A percentile compares a stretch with the other conserved stretches of the same genome.
These are phyloP conservation scores for Homalodisca vitripennis DNA, from an alignment of 1,140 invertebrate genomes.

Conservation along the genomic window DNA sequence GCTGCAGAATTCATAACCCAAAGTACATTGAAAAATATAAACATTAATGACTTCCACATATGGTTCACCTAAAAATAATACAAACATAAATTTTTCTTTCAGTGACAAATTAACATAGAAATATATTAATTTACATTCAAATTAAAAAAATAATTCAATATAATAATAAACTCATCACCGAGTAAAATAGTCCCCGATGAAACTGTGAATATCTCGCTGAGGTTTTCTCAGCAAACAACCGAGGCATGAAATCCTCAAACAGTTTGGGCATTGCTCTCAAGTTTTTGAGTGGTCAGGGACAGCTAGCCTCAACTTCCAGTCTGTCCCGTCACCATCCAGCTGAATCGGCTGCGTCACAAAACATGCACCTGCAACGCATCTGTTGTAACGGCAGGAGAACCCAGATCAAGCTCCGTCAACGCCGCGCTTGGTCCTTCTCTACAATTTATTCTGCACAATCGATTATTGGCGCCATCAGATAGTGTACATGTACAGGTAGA, in stretches of 20 bases:
- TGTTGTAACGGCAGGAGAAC: conserved; percentile 89
- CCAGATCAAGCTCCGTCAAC: conserved; percentile 97
- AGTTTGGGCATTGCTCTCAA: conserved; percentile 81
- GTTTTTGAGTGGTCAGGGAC: conserved; percentile 88
- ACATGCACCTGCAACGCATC: conserved; percentile 92
- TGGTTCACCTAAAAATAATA: no score
- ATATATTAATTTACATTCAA: no score
- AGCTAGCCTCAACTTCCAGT: conserved; percentile 97
- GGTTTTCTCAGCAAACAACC: conserved; percentile 97
- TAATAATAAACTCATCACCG: conserved; percentile 56
- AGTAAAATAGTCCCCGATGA: conserved; percentile 97
- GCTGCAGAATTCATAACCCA: no score
- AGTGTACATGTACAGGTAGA: no score
- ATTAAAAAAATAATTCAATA: conserved; percentile 16
- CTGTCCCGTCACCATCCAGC: conserved; percentile 97
- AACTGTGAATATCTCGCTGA: conserved; percentile 96
- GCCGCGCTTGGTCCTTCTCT: conserved; percentile 91
- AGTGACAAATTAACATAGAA: no score
- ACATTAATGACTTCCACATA: no score
- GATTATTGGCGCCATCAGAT: no score
- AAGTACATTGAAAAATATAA: no score
- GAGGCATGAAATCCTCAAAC: conserved; percentile 83
- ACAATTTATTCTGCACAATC: conserved; percentile 65
- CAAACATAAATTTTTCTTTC: no score
- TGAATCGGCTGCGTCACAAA: conserved; percentile 99